Evolutionary conservation across 2,888 invertebrate genomes (phyloP).

Genomic region (Ctenicera cuprea): DNA sequence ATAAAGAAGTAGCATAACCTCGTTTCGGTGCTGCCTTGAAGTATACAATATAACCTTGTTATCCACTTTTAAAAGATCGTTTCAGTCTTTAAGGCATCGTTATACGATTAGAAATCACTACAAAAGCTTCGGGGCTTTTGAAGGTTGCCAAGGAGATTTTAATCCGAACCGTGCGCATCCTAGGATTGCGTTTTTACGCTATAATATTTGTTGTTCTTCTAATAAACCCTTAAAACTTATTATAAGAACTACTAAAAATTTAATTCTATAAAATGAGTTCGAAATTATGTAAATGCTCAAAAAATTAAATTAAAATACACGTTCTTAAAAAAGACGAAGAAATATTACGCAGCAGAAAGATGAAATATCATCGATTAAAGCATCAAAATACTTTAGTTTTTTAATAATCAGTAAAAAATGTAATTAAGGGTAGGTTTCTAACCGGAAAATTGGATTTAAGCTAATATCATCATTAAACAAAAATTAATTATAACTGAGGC

Average conservation of each 20-base stretch:
- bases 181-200: not conserved
- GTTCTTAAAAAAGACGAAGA: no score
- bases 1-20: conserved; percentile 24
- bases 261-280: no score
- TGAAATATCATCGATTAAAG: not conserved
- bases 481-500: conserved; percentile 10
- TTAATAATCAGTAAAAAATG: conserved; percentile 12
- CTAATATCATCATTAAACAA: conserved; percentile 9
- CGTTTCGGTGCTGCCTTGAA: conserved; percentile 25
- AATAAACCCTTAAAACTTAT: conserved; percentile 7
- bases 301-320: no score
- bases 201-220: conserved; percentile 7
- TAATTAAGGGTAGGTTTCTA: conserved; percentile 10
- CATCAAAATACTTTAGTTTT: not conserved
- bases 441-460: conserved; percentile 6
- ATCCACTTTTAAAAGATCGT: conserved; percentile 30
- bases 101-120: conserved; percentile 30
- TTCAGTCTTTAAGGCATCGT: conserved; percentile 30
- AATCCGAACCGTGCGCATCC: conserved; percentile 29
- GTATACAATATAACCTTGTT: conserved; percentile 31
- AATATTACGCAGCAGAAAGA: no score
- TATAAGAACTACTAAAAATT: not conserved
- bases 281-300: no score
- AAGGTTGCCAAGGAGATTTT: conserved; percentile 25
- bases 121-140: conserved; percentile 22